Percentiles rank a stretch among this genome's conserved stretches.
These are phyloP conservation scores for Periparus ater DNA, from an alignment of 2,797 vertebrate genomes.

Conservation along the genomic window DNA sequence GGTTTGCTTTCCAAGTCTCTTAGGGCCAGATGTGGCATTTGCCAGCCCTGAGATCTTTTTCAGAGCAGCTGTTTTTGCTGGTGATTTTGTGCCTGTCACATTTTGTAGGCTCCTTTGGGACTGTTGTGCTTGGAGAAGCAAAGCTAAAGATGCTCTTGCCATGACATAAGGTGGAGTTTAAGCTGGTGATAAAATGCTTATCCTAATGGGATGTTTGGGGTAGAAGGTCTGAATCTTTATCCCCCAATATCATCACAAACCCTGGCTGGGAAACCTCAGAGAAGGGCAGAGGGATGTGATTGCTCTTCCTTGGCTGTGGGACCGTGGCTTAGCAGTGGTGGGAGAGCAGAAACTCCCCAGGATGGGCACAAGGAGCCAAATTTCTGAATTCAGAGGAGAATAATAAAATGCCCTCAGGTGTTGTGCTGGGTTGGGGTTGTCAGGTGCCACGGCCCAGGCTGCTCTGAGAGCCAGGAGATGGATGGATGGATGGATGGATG, in stretches of 20 bases:
- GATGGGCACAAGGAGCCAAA: not conserved
- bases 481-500: not conserved
- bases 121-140: not conserved
- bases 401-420: not conserved
- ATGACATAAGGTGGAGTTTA: not conserved
- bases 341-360: not conserved
- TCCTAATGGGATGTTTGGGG: not conserved
- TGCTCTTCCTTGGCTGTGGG: not conserved
- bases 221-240: not conserved
- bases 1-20: not conserved
- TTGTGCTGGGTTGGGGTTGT: rapidly evolving
- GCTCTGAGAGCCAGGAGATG: not conserved
- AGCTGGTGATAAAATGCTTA: not conserved
- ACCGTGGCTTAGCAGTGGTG: rapidly evolving
- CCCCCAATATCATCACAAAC: rapidly evolving
- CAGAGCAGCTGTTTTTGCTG: not conserved
- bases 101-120: not conserved
- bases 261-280: not conserved
- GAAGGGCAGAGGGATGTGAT: not conserved
- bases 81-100: not conserved
- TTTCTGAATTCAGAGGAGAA: not conserved
- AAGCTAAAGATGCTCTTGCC: not conserved
- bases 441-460: not conserved
- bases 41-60: not conserved
- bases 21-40: not conserved